These are phyloP conservation scores for Catocala nupta DNA, from an alignment of 2,888 invertebrate species.

Conservation along the genomic window DNA sequence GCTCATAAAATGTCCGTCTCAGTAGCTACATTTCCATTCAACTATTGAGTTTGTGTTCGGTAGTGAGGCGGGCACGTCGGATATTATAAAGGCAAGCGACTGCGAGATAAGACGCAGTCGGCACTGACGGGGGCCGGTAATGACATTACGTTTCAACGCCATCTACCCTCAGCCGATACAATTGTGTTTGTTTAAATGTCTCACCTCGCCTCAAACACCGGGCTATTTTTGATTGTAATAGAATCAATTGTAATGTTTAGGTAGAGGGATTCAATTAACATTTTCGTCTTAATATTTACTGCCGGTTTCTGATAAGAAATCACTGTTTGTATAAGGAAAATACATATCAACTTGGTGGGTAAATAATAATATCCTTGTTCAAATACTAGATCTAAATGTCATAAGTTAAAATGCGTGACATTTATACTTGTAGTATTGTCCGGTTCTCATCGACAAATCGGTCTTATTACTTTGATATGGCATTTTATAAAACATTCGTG, in stretches of 20 bases:
- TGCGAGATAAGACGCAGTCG: slow-evolving; percentile 56
- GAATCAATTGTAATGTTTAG: slow-evolving; percentile 35
- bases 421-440: no score
- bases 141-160: slow-evolving; percentile 54
- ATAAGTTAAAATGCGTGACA: no score
- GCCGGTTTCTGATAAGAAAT: no score
- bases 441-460: no score
- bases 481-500: no score
- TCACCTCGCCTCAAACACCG: slow-evolving; percentile 38
- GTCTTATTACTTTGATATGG: no score
- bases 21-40: slow-evolving; percentile 45
- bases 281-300: slow-evolving; percentile 6
- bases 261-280: slow-evolving; percentile 28
- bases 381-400: no score
- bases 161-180: slow-evolving; percentile 51
- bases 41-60: slow-evolving; percentile 49
- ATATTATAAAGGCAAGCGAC: slow-evolving; percentile 54
- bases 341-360: no score
- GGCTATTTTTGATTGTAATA: slow-evolving; percentile 51
- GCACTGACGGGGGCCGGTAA: slow-evolving; percentile 52
- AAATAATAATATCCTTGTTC: no score
- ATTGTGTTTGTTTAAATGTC: slow-evolving; percentile 54
- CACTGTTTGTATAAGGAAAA: no score
- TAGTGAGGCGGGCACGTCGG: slow-evolving; percentile 49
- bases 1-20: slow-evolving; percentile 35